Evolutionary conservation across 2,888 invertebrate species (phyloP).

Genomic region (Metopia argyrocephala): DNA sequence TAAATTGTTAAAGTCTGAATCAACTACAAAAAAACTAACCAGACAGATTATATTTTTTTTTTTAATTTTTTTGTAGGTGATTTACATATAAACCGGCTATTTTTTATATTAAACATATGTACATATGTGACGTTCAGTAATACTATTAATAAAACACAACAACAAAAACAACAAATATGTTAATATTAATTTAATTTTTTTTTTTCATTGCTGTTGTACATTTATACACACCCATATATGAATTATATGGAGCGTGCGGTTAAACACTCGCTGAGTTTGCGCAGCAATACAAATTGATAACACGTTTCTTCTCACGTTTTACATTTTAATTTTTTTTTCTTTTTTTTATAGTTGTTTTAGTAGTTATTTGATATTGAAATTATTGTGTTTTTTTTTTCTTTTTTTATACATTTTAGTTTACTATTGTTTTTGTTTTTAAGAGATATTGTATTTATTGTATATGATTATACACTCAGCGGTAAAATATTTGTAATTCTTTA

Average conservation of each 20-base stretch:
- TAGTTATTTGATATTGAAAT: background rate
- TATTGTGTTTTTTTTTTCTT: background rate
- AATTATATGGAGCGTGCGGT: constrained; percentile 38
- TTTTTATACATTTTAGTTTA: background rate
- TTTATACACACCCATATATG: background rate
- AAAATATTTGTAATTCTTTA: no score
- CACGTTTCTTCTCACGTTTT: constrained; percentile 61
- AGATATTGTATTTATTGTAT: background rate
- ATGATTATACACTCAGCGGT: no score
- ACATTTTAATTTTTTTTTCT: constrained; percentile 33
- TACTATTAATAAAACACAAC: background rate
- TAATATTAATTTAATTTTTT: constrained; percentile 12
- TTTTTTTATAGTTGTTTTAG: background rate
- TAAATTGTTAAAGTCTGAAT: constrained; percentile 30
- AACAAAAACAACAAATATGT: background rate
- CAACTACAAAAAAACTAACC: background rate
- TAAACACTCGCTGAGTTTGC: constrained; percentile 27
- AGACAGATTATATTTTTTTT: background rate
- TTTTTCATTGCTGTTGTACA: background rate
- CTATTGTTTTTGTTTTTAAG: background rate
- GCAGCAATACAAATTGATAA: constrained; percentile 23
- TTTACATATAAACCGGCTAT: constrained; percentile 28
- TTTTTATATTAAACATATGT: background rate
- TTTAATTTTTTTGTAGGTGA: constrained; percentile 5
- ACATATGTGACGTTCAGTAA: background rate